Base-by-base conservation (phyloP, 2,797 vertebrate species). In the Salarias fasciatus region DNA sequence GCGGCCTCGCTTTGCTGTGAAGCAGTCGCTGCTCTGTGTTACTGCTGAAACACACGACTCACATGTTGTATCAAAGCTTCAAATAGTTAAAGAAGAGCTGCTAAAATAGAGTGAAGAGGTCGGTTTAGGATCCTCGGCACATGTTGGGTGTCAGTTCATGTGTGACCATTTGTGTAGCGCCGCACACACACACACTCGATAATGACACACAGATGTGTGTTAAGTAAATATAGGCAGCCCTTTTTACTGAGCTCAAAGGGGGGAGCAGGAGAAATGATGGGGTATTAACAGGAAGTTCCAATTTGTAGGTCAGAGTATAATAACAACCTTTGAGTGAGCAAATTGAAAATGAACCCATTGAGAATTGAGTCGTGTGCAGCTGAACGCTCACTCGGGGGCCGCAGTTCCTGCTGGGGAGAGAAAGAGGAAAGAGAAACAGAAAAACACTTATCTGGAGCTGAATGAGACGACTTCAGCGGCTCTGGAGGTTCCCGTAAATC, bases 291-390 rank as follows among this genome's bases (percentile, higher is more conserved):
- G 91, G 92, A 94, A 91, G 92, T 93, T 86, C 86, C 91, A 92
- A 92, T 93, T 94, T 94, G 83, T 90, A 91, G 92, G 92, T 93
- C 94, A 92, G 79, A 90, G 87, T 87, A 87, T 93, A 92, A 94
- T 90, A 90, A 91, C 93, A 90, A 90, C 85, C 92, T 93, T 92
- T 92, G 92, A 93, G 90, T 79, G 84, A 89, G 86, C 87, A 92
- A 94, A 94, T 90, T 93, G 92, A 92, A 94, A 93, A 92, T 91
- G 84, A 93, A 89, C 80, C 91, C 90, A 83, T 84, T 82, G 90
- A 89, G 85, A 58, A 85, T 86, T 80, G 88, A 89, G 87, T 91
- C 72, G 14, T 91, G 89, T 90, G 86, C 84, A 91, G 79, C 77
- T 91, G 88, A 89, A 75, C 28, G 64, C 71, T 84, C 86, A 56